Evolutionary conservation across 1,140 invertebrate genomes (phyloP).

Genomic region (Macrostomum lignano): DNA sequence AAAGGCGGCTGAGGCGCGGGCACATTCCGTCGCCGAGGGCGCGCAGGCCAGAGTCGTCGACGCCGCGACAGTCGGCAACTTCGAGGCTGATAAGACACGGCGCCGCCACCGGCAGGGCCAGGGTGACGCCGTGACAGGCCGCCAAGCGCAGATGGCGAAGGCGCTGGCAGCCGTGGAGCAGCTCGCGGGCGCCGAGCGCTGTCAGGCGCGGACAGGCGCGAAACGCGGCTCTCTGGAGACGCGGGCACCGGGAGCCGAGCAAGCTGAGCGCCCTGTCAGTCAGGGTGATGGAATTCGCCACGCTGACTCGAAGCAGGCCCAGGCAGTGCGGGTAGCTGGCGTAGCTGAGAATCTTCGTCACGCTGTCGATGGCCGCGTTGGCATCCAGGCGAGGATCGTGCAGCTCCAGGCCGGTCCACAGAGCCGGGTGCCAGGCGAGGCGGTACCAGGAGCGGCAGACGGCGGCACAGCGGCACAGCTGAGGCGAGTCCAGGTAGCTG

Average conservation of each 20-base stretch:
- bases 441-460: constrained; percentile 49
- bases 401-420: constrained; percentile 42
- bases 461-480: constrained; percentile 44
- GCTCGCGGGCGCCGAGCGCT: no score
- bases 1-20: constrained; percentile 55
- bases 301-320: constrained; percentile 35
- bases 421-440: constrained; percentile 42
- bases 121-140: no score
- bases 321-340: constrained; percentile 26
- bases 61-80: constrained; percentile 51
- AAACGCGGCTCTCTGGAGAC: no score
- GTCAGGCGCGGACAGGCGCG: no score
- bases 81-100: no score
- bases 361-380: constrained; percentile 37
- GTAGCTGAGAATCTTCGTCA: constrained; percentile 25
- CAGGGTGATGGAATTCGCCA: constrained; percentile 42
- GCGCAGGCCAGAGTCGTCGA: constrained; percentile 50
- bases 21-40: constrained; percentile 52
- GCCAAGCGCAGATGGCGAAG: no score
- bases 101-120: no score
- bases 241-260: constrained; percentile 40
- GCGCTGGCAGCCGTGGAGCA: no score
- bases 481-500: constrained; percentile 42
- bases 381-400: constrained; percentile 36
- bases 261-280: constrained; percentile 41